Evolutionary conservation across 2,797 vertebrate genomes (phyloP).

Genomic region (Lepus oiostolus): DNA sequence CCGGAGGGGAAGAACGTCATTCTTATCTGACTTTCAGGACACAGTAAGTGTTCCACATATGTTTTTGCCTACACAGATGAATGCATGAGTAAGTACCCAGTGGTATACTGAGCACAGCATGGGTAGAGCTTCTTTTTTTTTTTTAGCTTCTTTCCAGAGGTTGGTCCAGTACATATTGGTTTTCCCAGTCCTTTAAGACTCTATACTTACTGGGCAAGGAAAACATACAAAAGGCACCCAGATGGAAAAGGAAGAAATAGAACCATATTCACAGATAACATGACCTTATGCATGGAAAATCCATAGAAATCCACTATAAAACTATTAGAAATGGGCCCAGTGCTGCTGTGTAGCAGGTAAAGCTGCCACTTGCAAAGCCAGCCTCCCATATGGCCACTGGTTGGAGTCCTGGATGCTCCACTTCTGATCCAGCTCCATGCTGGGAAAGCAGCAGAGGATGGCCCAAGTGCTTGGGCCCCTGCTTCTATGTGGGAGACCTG

Average conservation of each 20-base stretch:
- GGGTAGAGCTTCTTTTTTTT: neutral
- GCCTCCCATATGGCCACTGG: too few relatives aligned
- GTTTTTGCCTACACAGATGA: neutral
- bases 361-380: too few relatives aligned
- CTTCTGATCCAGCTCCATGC: too few relatives aligned
- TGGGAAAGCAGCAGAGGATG: too few relatives aligned
- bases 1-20: neutral
- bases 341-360: too few relatives aligned
- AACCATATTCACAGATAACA: neutral
- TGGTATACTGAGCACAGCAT: neutral
- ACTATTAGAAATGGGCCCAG: too few relatives aligned
- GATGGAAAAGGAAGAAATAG: neutral
- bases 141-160: neutral
- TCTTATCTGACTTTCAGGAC: constrained; percentile 10
- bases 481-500: too few relatives aligned
- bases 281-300: neutral
- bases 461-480: too few relatives aligned
- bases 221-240: constrained; percentile 39
- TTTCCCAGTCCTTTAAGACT: neutral
- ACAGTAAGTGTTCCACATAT: neutral
- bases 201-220: neutral
- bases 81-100: neutral
- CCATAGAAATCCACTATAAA: constrained; percentile 25
- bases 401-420: too few relatives aligned
- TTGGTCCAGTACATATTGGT: neutral